Percentiles rank a stretch among this genome's conserved stretches.
Conservation (phyloP, 64 coral and sea anemone species). For the Pocillopora verrucosa region DNA sequence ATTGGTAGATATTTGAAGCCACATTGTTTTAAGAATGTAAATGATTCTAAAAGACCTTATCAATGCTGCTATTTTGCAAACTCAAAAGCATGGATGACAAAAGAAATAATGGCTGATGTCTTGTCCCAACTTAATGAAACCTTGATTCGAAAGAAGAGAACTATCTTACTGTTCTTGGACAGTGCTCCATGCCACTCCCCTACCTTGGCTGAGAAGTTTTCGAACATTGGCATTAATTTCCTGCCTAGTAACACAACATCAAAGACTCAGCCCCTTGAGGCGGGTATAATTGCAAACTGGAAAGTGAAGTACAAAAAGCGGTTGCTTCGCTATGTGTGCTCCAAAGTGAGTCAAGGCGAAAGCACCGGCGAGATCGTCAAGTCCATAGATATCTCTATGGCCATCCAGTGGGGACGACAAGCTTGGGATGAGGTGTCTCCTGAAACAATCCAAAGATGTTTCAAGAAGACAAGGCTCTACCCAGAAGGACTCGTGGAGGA, state of each 20-base stretch:
- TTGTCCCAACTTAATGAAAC: background rate
- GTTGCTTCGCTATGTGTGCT: background rate
- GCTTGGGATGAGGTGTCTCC: background rate
- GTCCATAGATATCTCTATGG: slow-evolving; percentile 1
- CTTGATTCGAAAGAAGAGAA: background rate
- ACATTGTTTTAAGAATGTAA: background rate
- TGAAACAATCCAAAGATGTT: slow-evolving; percentile 7
- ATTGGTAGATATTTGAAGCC: slow-evolving; percentile 11
- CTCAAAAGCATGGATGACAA: slow-evolving; percentile 11
- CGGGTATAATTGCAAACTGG: slow-evolving; percentile 6
- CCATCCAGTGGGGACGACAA: background rate
- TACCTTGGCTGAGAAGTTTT: background rate
- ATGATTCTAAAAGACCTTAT: background rate
- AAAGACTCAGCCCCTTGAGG: background rate
- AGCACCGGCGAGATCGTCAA: background rate
- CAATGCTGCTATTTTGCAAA: slow-evolving; percentile 39
- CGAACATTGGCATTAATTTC: slow-evolving; percentile 1
- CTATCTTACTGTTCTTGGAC: slow-evolving; percentile 20
- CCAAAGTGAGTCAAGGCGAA: background rate
- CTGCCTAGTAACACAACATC: slow-evolving; percentile 25
- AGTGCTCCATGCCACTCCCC: slow-evolving; percentile 22
- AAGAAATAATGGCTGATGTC: slow-evolving; percentile 7
- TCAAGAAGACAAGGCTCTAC: background rate
- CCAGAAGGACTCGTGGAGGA: background rate
- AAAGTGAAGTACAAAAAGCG: slow-evolving; percentile 14